Evolutionary conservation across 2,113 vertebrate genomes (phyloP), one percentile per base, ranked within the genome.

Genomic region (Proteles cristata): DNA sequence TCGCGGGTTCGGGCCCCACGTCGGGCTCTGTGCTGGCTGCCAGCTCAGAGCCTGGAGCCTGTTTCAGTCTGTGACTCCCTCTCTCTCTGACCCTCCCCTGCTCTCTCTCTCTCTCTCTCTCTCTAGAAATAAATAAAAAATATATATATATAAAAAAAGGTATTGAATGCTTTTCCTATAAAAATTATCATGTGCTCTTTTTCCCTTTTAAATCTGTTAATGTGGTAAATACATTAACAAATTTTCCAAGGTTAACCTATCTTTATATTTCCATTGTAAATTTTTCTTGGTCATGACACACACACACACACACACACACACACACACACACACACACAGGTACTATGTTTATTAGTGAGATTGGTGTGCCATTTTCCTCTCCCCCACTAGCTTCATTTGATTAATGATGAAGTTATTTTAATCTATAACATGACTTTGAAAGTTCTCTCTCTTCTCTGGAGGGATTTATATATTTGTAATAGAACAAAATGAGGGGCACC

Each of bases 241-340:
- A 55, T 73, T 93, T 93, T 84, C 79, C 71, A 65, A 80, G 48
- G 17, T 81, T 94, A 53, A 93, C 39, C 33, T 53, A 77, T 66
- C 23, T 8, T 85, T 68, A 65, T n/a, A 82, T 35, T 81, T 33
- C n/a, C n/a, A 53, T 45, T n/a, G 53, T 86, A 79, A 81, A 81
- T 48, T 21, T 43, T 88, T 55, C 33, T 58, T 69, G n/a, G 50
- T 71, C 43, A 11, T 69, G 23, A 84, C 7, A 87, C 74, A 23
- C 5, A 63, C 28, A 55, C 31, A 39, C 69, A 16, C 69, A 16
- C 33, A 48, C 58, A 16, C 85, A 84, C 7, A 87, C 74, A 23
- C 5, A 63, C 28, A 55, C 31, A 39, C 69, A 16, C 45, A 4
- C 33, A 48, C 58, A 16, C 85, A n/a, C 19, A 50, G 19, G 39